Evolutionary conservation across 1,140 invertebrate species (phyloP), one percentile per base, ranked within the genome.

Genomic region (Elysia chlorotica): DNA sequence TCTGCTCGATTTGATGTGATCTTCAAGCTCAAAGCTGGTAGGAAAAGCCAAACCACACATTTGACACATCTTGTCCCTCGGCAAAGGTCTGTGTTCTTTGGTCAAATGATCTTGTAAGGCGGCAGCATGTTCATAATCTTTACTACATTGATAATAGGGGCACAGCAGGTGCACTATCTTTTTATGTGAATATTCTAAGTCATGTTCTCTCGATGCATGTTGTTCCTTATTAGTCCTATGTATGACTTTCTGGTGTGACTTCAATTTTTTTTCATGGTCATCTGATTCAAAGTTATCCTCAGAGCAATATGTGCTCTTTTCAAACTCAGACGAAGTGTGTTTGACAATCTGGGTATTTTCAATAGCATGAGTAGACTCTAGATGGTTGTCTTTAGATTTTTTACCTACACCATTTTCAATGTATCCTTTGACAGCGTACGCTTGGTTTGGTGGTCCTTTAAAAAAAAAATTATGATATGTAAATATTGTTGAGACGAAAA

Each of bases 61-160:
- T 41, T 19, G 28, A 48, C 69, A 71, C 69, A 71, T 62, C 37
- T 71, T 71, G 33, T 71, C 69, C 10, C 57, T 38, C n/a, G 69
- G 69, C 28, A 71, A 33, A 19, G 69, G 33, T 37, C 25, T 63
- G 23, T 71, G 69, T 38, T 56, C 59, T 53, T 23, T 71, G 2
- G 37, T 35, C 23, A 71, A 28, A 25, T 71, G 69, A 28, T 71
- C 57, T 3, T 35, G 3, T 3, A 71, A 48, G 17, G 23, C 54
- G 14, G 33, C 30, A 2, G 59, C 30, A 6, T 62, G 28, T 62
- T 62, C 59, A 63, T 71, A 71, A 1, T 36, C 37, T 35, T 54
- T 62, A 31, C 36, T 23, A 63, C 69, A 71, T 41, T 63, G 35
- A 5, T 71, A 36, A 48, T 31, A 71, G 1, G 69, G 57, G 23